Evolutionary conservation across 2,888 invertebrate species (phyloP).

Genomic region (Anarsia innoxiella): DNA sequence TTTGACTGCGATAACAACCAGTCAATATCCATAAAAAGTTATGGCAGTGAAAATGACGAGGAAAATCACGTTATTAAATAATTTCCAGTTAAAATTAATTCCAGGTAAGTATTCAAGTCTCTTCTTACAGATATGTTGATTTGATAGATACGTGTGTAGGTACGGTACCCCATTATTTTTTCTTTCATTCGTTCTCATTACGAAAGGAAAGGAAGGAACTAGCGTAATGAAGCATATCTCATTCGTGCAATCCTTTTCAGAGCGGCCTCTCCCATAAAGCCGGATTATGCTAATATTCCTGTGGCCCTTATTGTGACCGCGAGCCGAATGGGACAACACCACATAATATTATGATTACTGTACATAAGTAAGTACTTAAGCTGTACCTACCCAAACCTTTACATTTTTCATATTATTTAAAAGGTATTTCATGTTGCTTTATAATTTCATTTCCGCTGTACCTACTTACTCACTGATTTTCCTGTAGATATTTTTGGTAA

Average conservation of each 20-base stretch:
- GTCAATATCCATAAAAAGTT: too few species aligned
- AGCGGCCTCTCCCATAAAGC: slow-evolving; percentile 27
- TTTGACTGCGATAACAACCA: too few species aligned
- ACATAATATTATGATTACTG: too few species aligned
- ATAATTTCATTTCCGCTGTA: too few species aligned
- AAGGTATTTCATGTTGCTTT: slow-evolving; percentile 13
- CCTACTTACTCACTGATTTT: too few species aligned
- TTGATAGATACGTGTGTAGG: slow-evolving; percentile 5
- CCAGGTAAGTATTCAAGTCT: too few species aligned
- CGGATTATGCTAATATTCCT: slow-evolving; percentile 41
- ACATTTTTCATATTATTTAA: slow-evolving; percentile 20
- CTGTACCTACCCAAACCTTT: slow-evolving; percentile 14
- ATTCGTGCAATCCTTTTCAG: slow-evolving; percentile 36
- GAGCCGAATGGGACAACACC: slow-evolving; percentile 17
- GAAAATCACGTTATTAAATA: too few species aligned
- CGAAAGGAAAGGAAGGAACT: slow-evolving; percentile 26
- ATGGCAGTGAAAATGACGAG: too few species aligned
- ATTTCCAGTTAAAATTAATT: too few species aligned
- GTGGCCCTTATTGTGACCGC: slow-evolving; percentile 23
- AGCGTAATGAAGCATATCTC: slow-evolving; percentile 37
- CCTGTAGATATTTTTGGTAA: slow-evolving; percentile 14
- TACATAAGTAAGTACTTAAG: slow-evolving; percentile 26
- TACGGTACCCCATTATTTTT: slow-evolving; percentile 4
- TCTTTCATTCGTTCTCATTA: slow-evolving; percentile 24
- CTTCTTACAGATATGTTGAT: too few species aligned